phyloP scores from a whole-genome alignment of 2,797 vertebrate species.

The Vultur gryphus region DNA sequence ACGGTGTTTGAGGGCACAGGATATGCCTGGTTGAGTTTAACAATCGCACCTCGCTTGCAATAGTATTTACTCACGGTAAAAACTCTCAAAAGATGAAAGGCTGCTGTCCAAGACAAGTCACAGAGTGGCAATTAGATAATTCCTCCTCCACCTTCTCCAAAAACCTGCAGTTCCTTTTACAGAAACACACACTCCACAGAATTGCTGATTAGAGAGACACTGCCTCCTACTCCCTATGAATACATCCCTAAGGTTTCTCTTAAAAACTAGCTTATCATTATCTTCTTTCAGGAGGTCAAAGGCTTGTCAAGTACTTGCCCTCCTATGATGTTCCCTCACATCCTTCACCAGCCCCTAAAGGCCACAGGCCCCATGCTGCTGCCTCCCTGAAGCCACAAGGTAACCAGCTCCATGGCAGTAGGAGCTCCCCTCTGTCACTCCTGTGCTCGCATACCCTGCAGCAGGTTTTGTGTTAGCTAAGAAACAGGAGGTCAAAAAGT shows the following conservation, averaged over 20 bases:
- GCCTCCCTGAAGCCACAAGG: neutral
- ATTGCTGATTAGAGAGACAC: neutral
- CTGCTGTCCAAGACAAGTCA: neutral
- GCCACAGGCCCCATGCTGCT: neutral
- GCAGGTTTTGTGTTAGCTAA: neutral
- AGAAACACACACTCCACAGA: neutral
- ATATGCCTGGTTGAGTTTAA: neutral
- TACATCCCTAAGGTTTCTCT: neutral
- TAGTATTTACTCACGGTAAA: neutral
- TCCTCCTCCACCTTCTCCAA: neutral
- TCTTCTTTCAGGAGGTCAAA: neutral
- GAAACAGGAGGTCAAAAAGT: neutral
- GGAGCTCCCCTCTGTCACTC: neutral
- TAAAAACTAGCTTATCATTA: neutral
- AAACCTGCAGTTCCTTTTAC: neutral
- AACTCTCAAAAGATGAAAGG: neutral
- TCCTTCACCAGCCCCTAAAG: neutral
- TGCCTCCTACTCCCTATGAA: neutral
- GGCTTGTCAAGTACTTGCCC: neutral
- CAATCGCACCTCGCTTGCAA: neutral
- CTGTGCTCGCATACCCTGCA: fast-evolving
- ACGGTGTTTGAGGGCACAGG: neutral
- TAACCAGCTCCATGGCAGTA: neutral
- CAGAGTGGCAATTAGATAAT: neutral
- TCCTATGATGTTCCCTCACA: neutral